A percentile compares a stretch with the other conserved stretches of the same genome.
Conservation (phyloP, 2,797 vertebrate genomes). For the Artibeus lituratus region DNA sequence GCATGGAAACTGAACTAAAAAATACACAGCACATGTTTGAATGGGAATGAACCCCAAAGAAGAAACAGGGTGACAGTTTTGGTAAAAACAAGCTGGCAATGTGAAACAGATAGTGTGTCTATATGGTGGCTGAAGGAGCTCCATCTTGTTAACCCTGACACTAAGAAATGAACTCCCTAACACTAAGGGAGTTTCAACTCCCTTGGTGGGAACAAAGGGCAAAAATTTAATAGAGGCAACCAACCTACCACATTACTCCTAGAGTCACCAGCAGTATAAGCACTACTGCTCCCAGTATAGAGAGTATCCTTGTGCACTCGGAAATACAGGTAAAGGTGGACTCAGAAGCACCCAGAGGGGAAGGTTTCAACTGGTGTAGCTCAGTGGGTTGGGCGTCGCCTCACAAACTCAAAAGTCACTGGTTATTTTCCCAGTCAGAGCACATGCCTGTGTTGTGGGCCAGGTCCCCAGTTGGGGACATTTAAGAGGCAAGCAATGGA, state of each 20-base stretch:
- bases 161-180: neutral
- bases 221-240: neutral
- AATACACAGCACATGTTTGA: neutral
- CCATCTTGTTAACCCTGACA: neutral
- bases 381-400: too few relatives aligned
- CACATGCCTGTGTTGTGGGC: too few relatives aligned
- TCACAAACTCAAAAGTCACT: too few relatives aligned
- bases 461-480: too few relatives aligned
- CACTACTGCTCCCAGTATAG: neutral
- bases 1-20: neutral
- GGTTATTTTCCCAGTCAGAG: too few relatives aligned
- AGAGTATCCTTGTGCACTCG: neutral
- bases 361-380: too few relatives aligned
- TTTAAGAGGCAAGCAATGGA: too few relatives aligned
- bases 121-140: too few relatives aligned
- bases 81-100: neutral
- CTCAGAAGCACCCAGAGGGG: neutral
- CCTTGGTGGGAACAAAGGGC: neutral
- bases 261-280: neutral
- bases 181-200: neutral
- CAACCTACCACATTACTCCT: neutral
- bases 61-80: fast-evolving
- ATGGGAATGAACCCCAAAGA: neutral
- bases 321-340: neutral
- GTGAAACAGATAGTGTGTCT: neutral